Conservation (phyloP, 1,140 invertebrate genomes). For the Achatina immaculata region DNA sequence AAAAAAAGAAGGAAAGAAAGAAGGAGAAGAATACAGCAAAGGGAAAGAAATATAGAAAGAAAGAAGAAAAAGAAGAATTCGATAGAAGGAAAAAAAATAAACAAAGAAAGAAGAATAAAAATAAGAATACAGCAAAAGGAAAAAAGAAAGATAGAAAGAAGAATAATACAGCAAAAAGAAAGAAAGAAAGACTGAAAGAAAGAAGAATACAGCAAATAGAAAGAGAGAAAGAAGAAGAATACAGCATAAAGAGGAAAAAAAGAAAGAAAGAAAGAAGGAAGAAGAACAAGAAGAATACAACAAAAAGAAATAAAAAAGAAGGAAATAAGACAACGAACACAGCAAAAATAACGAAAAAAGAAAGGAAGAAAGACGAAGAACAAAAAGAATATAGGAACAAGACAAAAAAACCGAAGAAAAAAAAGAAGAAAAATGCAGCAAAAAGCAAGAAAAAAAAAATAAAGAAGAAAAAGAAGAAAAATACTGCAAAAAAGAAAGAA, state of each 20-base stretch:
- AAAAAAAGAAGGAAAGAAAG: no score
- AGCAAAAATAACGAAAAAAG: constrained; percentile 1
- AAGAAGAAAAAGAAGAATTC: no score
- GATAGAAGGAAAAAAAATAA: no score
- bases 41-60: no score
- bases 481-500: no score
- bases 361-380: background rate
- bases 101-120: no score
- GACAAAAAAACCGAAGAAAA: constrained; percentile 17
- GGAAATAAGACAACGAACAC: background rate
- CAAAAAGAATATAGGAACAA: background rate
- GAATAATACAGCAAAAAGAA: no score
- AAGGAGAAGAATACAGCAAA: no score
- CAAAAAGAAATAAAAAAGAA: background rate
- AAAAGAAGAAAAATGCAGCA: constrained; percentile 20
- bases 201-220: background rate
- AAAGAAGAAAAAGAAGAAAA: no score
- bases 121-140: no score
- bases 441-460: background rate
- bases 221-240: background rate
- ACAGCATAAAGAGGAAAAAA: background rate
- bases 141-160: no score
- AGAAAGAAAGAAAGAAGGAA: background rate
- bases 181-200: constrained; percentile 19
- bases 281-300: background rate